Conservation (phyloP, 2,113 vertebrate genomes). For the Vulpes ferrilata region DNA sequence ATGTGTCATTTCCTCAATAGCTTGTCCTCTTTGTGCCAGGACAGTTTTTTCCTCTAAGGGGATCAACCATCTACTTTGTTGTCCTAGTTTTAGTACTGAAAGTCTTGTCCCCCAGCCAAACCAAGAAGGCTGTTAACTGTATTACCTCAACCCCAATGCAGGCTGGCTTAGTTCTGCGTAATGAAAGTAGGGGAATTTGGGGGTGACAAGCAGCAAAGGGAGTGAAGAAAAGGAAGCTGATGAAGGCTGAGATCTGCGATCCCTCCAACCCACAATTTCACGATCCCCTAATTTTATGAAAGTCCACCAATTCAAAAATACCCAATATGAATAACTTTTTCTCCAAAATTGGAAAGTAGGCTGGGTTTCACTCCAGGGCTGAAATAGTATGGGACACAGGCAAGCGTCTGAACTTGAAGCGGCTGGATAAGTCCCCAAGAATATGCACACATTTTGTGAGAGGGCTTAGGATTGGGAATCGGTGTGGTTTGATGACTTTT, state of each 20-base stretch:
- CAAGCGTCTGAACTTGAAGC: not conserved
- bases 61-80: not conserved
- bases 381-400: not conserved
- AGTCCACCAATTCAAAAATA: not conserved
- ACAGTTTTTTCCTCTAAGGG: not conserved
- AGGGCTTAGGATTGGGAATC: not conserved
- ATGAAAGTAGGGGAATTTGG: not conserved
- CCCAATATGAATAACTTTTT: not conserved
- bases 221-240: not conserved
- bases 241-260: not conserved
- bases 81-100: not conserved
- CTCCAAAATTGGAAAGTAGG: not conserved
- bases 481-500: not conserved
- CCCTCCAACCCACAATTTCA: not conserved
- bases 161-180: not conserved
- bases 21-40: not conserved
- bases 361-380: not conserved
- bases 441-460: not conserved
- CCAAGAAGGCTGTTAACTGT: too few relatives aligned
- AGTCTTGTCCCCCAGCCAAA: not conserved
- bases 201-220: not conserved
- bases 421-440: not conserved
- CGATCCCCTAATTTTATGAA: not conserved
- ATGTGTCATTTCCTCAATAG: not conserved
- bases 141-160: not conserved